These are phyloP conservation scores for Chydorus sphaericus DNA, from an alignment of 2,888 invertebrate genomes.

Conservation along the genomic window DNA sequence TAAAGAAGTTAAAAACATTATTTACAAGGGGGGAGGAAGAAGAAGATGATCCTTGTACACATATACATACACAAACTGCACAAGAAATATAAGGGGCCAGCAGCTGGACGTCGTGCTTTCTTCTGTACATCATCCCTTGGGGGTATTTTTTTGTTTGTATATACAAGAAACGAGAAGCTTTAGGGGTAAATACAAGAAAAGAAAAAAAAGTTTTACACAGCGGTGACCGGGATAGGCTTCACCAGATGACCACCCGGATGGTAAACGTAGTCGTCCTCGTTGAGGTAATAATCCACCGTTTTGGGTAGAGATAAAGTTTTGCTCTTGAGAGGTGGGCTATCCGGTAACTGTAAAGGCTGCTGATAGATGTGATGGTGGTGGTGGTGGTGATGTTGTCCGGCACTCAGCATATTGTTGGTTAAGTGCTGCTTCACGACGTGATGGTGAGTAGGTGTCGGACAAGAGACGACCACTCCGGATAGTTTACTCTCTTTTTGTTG, in stretches of 20 bases:
- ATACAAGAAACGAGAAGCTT: too few relatives aligned
- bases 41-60: too few relatives aligned
- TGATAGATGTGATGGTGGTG: not conserved
- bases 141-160: not conserved
- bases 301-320: slow-evolving; percentile 9
- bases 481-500: too few relatives aligned
- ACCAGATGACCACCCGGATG: slow-evolving; percentile 7
- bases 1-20: too few relatives aligned
- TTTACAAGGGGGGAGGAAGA: too few relatives aligned
- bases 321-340: not conserved
- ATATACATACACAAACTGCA: not conserved
- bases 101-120: not conserved
- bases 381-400: not conserved
- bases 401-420: not conserved
- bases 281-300: slow-evolving; percentile 10
- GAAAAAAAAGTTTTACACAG: too few relatives aligned
- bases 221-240: slow-evolving; percentile 9
- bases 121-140: not conserved
- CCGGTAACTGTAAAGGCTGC: not conserved
- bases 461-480: not conserved
- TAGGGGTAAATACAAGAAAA: too few relatives aligned
- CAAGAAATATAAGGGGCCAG: not conserved
- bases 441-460: not conserved
- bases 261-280: slow-evolving; percentile 12
- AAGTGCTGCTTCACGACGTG: not conserved